Evolutionary conservation across 30 jellyfish, hydroid and myxozoan genomes (phyloP), one percentile per base, ranked within the genome.

Genomic region (Hydra vulgaris): DNA sequence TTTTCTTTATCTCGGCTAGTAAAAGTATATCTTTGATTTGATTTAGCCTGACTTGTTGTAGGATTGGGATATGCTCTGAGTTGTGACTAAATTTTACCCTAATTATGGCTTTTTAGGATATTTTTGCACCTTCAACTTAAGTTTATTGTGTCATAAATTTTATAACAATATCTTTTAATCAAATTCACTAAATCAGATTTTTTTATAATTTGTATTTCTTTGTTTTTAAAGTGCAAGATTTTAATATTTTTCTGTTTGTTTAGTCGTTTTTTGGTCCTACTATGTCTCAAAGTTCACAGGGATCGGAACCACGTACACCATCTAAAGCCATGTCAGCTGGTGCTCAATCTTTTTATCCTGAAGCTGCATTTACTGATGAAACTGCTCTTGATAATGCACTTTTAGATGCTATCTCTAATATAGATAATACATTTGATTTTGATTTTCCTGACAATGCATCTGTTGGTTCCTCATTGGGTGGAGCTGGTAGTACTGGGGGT

Each of bases 401-500:
- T 55, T 54, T 82, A 24, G 94, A 81, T 21, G 89, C 86, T 40
- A 71, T 81, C 4, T 21, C 85, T 18, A 73, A 72, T 71, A 76
- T 86, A 26, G 98, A 91, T 75, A 76, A 77, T 52, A 83, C 91
- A 1, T 53, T 91, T 21, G 98, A 91, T 66, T 78, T 89, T 24
- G 96, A 86, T 79, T 80, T 91, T 52, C 83, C 94, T 53, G 98
- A 91, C 77, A 84, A 86, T 79, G 86, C 95, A 8, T 89, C 97
- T 0, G 74, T 89, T 17, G 95, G 97, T 25, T 89, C 97, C 1
- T 91, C 98, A 8, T 72, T 86, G 72, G 95, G 95, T 23, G 89
- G 95, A 0, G 89, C 84, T 0, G 70, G 79, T 72, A 53, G 87
- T 27, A 80, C 72, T 17, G 83, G 71, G 7, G 79, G 80, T 52